Conservation (phyloP, 1,140 invertebrate genomes). For the Penaeus japonicus region DNA sequence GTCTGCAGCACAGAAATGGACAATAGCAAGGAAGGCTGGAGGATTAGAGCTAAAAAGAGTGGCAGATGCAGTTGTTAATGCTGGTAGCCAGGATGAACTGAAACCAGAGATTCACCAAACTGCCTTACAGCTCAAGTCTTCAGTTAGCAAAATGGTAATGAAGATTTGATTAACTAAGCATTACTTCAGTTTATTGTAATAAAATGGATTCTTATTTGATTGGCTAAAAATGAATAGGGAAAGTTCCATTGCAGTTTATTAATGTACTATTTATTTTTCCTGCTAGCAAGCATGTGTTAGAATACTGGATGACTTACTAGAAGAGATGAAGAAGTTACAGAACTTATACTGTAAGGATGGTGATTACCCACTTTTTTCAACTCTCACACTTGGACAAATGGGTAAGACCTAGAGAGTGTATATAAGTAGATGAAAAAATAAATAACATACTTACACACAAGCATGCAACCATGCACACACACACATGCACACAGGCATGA, state of each 20-base stretch:
- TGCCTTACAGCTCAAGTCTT: neutral
- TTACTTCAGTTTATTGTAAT: too few relatives aligned
- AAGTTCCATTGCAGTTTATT: too few relatives aligned
- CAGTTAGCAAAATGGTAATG: constrained; percentile 28
- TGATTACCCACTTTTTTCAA: constrained; percentile 35
- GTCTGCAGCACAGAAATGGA: constrained; percentile 39
- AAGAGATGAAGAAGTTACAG: constrained; percentile 22
- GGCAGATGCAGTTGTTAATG: neutral
- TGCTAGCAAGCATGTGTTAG: constrained; percentile 21
- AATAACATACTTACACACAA: too few relatives aligned
- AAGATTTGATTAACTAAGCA: neutral
- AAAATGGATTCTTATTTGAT: too few relatives aligned
- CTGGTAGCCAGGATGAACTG: neutral
- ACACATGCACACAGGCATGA: too few relatives aligned
- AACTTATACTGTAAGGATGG: neutral
- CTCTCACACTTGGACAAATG: constrained; percentile 35
- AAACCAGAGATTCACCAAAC: constrained; percentile 9
- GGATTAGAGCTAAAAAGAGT: constrained; percentile 21
- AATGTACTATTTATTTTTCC: neutral
- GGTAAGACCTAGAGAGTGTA: neutral
- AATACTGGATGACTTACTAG: constrained; percentile 3
- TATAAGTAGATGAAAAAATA: neutral
- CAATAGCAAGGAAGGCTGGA: constrained; percentile 28
- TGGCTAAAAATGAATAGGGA: too few relatives aligned
- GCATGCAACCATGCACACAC: too few relatives aligned